Conservation (phyloP, 1,140 invertebrate genomes). For the Macrobrachium nipponense region DNA sequence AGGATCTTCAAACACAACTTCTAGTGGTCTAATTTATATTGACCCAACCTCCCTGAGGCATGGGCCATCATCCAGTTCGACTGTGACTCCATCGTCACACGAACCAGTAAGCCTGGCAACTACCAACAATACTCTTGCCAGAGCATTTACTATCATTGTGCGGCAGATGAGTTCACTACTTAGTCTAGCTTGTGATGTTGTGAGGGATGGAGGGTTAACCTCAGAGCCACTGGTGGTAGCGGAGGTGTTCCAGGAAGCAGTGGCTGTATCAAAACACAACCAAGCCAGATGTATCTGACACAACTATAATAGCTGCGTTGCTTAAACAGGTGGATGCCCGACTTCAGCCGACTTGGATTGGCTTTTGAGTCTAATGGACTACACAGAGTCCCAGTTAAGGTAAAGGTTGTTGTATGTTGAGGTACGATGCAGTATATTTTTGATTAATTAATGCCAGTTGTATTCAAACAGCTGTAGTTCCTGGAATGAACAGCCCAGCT, state of each 20-base stretch:
- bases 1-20: constrained; percentile 72
- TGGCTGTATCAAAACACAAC: constrained; percentile 37
- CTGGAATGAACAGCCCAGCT: no score
- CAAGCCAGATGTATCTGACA: constrained; percentile 49
- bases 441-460: no score
- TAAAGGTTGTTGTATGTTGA: constrained; percentile 78
- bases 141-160: constrained; percentile 93
- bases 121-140: constrained; percentile 89
- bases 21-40: constrained; percentile 89
- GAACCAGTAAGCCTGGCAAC: constrained; percentile 94
- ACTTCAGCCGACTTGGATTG: constrained; percentile 95
- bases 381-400: constrained; percentile 95
- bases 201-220: constrained; percentile 50
- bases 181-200: constrained; percentile 76
- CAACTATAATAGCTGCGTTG: constrained; percentile 49
- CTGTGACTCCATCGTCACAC: constrained; percentile 56
- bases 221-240: constrained; percentile 29
- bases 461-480: no score
- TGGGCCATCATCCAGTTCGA: constrained; percentile 51
- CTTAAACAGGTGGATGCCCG: constrained; percentile 80
- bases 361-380: constrained; percentile 97
- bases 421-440: no score
- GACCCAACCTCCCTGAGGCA: constrained; percentile 77
- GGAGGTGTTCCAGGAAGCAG: constrained; percentile 32
- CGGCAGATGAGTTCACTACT: constrained; percentile 94